Evolutionary conservation across 2,113 vertebrate genomes (phyloP).

Genomic region (Silurus meridionalis): DNA sequence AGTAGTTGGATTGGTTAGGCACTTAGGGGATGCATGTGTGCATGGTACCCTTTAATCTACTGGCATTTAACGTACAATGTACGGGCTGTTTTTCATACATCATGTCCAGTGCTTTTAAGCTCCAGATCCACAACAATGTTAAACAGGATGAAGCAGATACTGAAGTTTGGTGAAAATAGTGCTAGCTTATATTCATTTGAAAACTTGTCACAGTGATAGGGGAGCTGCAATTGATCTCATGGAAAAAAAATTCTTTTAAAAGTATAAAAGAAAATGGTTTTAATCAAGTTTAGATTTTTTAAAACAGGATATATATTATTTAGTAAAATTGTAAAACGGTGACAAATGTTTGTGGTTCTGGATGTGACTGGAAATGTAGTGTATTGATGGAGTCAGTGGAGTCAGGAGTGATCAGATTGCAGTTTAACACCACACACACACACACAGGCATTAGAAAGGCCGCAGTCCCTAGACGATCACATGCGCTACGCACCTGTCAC

Average conservation of each 20-base stretch:
- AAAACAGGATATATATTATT: neutral
- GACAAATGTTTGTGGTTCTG: neutral
- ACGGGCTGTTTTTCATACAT: neutral
- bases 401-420: neutral
- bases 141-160: neutral
- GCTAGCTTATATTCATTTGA: neutral
- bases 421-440: neutral
- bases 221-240: neutral
- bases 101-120: neutral
- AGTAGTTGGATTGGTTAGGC: neutral
- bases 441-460: neutral
- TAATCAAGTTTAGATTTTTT: neutral
- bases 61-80: neutral
- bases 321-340: neutral
- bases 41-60: neutral
- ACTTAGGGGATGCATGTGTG: neutral
- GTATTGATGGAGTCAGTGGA: neutral
- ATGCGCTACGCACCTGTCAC: slow-evolving; percentile 41
- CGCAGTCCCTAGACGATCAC: slow-evolving; percentile 27
- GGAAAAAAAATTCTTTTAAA: too few relatives aligned
- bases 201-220: neutral
- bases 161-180: neutral
- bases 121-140: neutral
- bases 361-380: neutral
- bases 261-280: too few relatives aligned